phyloP scores from a whole-genome alignment of 2,113 vertebrate species.

The Phylloscopus trochiloides region DNA sequence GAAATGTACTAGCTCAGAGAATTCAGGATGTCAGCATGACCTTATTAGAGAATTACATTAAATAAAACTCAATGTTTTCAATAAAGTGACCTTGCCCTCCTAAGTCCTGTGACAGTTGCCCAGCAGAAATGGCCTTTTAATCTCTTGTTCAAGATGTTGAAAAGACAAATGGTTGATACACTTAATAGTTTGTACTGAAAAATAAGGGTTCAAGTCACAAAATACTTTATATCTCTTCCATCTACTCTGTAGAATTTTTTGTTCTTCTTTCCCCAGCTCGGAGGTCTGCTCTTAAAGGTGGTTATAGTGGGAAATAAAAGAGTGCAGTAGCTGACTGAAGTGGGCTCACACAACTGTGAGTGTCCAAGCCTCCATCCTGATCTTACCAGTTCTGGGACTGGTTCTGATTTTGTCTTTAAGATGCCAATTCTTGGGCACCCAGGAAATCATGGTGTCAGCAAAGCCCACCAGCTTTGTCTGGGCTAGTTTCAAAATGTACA shows the following conservation, averaged over 20 bases:
- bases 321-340: neutral
- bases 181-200: neutral
- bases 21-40: slow-evolving; percentile 2
- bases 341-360: neutral
- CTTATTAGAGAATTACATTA: neutral
- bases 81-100: neutral
- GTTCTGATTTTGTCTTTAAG: neutral
- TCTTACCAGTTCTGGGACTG: neutral
- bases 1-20: neutral
- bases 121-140: neutral
- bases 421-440: neutral
- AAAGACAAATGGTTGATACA: neutral
- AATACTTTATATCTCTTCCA: neutral
- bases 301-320: neutral
- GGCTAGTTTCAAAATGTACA: neutral
- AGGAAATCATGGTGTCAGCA: neutral
- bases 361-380: neutral
- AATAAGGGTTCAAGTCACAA: neutral
- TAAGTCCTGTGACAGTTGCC: neutral
- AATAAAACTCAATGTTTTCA: slow-evolving; percentile 10
- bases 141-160: neutral
- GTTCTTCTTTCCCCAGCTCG: neutral
- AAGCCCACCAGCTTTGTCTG: neutral
- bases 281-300: neutral
- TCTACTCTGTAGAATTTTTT: neutral